Evolutionary conservation across 2,113 vertebrate genomes (phyloP).

Genomic region (Murina feae): DNA sequence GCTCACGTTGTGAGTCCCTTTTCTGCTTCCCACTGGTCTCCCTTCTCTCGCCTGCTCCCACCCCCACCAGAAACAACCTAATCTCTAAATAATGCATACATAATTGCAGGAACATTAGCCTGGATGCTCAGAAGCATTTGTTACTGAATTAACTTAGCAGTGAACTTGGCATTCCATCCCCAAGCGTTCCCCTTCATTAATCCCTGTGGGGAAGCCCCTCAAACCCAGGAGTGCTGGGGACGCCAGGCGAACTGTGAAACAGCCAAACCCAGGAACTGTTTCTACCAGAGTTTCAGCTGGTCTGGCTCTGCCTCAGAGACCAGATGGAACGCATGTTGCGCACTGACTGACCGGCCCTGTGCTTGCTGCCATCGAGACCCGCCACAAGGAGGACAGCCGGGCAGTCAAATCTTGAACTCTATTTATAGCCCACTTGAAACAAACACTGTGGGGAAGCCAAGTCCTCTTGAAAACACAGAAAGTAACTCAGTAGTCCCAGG

Average conservation of each 20-base stretch:
- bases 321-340: background rate
- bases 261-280: background rate
- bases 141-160: slow-evolving; percentile 20
- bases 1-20: background rate
- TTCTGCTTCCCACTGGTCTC: background rate
- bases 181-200: slow-evolving; percentile 33
- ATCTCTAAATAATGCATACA: slow-evolving; percentile 22
- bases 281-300: background rate
- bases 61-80: background rate
- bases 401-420: slow-evolving; percentile 67
- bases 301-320: background rate
- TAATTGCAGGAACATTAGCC: slow-evolving; percentile 9
- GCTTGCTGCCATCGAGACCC: slow-evolving; percentile 45
- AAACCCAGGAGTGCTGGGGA: background rate
- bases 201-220: background rate
- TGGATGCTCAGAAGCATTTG: background rate
- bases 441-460: slow-evolving; percentile 65
- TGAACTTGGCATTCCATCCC: slow-evolving; percentile 35
- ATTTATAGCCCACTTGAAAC: slow-evolving; percentile 79
- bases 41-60: background rate
- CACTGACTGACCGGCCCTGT: background rate
- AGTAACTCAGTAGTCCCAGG: background rate
- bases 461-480: slow-evolving; percentile 37
- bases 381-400: slow-evolving; percentile 62
- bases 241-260: background rate